These are phyloP conservation scores for Nysson spinosus DNA, from an alignment of 2,888 invertebrate species.

Conservation along the genomic window DNA sequence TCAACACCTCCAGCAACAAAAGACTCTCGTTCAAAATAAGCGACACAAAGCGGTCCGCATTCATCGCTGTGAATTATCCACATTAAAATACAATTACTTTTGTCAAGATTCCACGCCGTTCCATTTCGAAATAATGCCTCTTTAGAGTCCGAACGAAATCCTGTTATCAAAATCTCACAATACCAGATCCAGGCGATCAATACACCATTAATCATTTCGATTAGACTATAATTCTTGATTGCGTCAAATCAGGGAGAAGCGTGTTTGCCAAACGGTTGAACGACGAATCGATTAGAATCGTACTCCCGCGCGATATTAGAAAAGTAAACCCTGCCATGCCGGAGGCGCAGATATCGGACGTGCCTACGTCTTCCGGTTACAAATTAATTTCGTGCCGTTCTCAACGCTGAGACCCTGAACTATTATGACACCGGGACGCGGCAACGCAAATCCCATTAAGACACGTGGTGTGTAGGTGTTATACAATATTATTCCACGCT, in stretches of 20 bases:
- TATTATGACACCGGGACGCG: conserved; percentile 45
- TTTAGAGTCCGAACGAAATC: too few species aligned
- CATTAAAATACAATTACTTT: too few species aligned
- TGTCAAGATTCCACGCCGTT: not conserved
- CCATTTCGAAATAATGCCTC: too few species aligned
- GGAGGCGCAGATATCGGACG: conserved; percentile 18
- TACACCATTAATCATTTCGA: not conserved
- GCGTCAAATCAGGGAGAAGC: conserved; percentile 7
- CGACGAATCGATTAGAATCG: conserved; percentile 35
- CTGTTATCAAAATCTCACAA: not conserved
- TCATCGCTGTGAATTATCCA: too few species aligned
- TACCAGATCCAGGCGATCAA: not conserved
- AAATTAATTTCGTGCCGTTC: conserved; percentile 52
- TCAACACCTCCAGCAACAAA: too few species aligned
- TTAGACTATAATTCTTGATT: conserved; percentile 36
- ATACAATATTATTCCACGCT: conserved; percentile 41
- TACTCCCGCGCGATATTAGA: conserved; percentile 3
- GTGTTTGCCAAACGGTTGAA: conserved; percentile 21
- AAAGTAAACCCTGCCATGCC: not conserved
- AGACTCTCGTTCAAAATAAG: too few species aligned
- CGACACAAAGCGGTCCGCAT: too few species aligned
- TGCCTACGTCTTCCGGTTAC: conserved; percentile 56
- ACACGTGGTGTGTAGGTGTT: conserved; percentile 43
- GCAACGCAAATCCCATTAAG: conserved; percentile 43
- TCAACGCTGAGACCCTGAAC: conserved; percentile 33